A percentile compares a stretch with the other conserved stretches of the same genome.
phyloP scores from a whole-genome alignment of 92 coral and sea anemone species.

The Zoanthus sociatus region DNA sequence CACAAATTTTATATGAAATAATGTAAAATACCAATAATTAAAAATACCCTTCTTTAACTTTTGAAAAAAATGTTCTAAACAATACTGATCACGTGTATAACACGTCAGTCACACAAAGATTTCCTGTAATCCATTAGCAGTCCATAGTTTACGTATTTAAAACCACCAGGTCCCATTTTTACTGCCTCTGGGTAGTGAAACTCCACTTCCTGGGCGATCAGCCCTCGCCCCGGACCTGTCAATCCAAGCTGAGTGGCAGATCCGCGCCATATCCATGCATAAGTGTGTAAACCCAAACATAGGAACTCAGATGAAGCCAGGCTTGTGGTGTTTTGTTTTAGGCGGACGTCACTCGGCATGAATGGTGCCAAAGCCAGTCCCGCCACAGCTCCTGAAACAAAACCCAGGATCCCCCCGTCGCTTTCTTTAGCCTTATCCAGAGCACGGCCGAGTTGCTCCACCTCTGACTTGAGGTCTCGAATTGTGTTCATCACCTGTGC shows the following conservation, averaged over 20 bases:
- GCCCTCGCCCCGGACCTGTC: slow-evolving; percentile 47
- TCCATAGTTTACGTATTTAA: slow-evolving; percentile 53
- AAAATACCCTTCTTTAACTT: too few relatives aligned
- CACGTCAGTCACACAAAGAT: background rate
- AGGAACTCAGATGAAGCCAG: slow-evolving; percentile 37
- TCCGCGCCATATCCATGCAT: slow-evolving; percentile 56
- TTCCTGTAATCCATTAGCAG: slow-evolving; percentile 3
- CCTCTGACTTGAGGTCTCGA: background rate
- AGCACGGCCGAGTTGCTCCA: background rate
- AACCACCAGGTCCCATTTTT: slow-evolving; percentile 52
- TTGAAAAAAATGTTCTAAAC: too few relatives aligned
- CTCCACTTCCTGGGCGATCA: slow-evolving; percentile 71
- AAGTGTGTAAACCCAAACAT: slow-evolving; percentile 52
- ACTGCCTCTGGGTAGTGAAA: slow-evolving; percentile 58
- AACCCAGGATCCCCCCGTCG: background rate
- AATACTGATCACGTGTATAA: too few relatives aligned
- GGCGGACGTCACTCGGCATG: slow-evolving; percentile 59
- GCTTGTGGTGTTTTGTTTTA: slow-evolving; percentile 55
- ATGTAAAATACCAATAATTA: too few relatives aligned
- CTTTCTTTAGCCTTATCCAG: background rate
- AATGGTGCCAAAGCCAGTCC: slow-evolving; percentile 31
- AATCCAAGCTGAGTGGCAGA: slow-evolving; percentile 36
- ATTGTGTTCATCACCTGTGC: background rate
- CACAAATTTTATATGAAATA: too few relatives aligned
- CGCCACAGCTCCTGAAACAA: background rate